Conservation (phyloP, 1,140 invertebrate genomes). For the Epicauta chinensis region DNA sequence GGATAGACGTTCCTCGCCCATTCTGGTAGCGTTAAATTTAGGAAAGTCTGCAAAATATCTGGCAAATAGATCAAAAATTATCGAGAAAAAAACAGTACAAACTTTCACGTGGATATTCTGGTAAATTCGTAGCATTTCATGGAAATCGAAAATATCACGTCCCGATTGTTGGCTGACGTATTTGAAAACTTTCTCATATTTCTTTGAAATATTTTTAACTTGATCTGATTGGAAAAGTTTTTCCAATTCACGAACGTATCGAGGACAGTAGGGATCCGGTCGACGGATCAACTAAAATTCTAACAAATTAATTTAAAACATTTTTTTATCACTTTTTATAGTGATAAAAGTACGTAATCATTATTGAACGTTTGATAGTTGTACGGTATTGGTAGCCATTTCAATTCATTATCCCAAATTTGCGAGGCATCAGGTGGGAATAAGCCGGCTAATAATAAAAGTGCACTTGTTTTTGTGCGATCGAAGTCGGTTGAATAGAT, state of each 20-base stretch:
- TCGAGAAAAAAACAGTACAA: too few relatives aligned
- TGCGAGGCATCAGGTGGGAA: conserved; percentile 46
- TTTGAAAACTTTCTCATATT: conserved; percentile 22
- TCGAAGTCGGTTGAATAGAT: conserved; percentile 38
- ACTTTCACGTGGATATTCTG: conserved; percentile 26
- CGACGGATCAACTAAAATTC: conserved; percentile 10
- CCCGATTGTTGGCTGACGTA: conserved; percentile 25
- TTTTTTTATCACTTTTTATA: too few relatives aligned
- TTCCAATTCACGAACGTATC: conserved; percentile 31
- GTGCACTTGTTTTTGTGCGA: conserved; percentile 51
- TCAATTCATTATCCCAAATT: conserved; percentile 44
- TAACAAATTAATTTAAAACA: conserved; percentile 6
- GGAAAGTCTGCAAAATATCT: neutral
- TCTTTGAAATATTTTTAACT: conserved; percentile 21
- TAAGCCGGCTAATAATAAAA: conserved; percentile 47
- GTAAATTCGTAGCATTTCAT: conserved; percentile 9
- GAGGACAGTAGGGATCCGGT: conserved; percentile 34
- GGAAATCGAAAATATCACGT: too few relatives aligned
- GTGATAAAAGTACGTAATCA: neutral
- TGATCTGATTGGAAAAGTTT: conserved; percentile 25
- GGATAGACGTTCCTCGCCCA: conserved; percentile 35
- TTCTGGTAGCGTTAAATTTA: conserved; percentile 35
- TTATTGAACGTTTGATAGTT: neutral
- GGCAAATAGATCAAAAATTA: too few relatives aligned
- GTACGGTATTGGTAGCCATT: conserved; percentile 51